A percentile compares a stretch with the other conserved stretches of the same genome.
phyloP scores from a whole-genome alignment of 2,797 vertebrate genomes.

The Argya squamiceps region DNA sequence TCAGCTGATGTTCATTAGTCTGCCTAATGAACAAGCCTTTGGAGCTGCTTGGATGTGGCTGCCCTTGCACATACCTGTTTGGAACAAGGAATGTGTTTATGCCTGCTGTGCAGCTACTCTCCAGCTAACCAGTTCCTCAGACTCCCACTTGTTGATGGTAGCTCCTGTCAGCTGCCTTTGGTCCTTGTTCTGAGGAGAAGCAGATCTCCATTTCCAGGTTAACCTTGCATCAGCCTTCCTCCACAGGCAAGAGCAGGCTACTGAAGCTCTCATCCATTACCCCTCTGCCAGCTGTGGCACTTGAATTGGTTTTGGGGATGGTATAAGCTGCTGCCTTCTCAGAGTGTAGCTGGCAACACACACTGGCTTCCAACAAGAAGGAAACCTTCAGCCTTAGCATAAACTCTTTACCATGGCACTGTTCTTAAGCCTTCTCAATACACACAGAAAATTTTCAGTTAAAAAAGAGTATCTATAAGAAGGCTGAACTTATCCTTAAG shows the following conservation, averaged over 20 bases:
- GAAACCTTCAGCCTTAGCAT: background rate
- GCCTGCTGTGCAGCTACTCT: background rate
- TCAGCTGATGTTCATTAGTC: conserved; percentile 4
- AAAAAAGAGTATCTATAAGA: background rate
- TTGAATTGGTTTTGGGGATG: background rate
- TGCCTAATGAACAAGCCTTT: background rate
- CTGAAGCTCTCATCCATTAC: background rate
- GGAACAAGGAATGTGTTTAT: background rate
- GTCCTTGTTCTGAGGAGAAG: background rate
- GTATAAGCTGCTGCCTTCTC: background rate
- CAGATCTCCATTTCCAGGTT: background rate
- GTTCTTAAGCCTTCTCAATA: background rate
- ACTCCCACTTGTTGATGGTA: background rate
- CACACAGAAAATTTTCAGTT: background rate
- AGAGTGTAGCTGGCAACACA: background rate
- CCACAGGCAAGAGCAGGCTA: background rate
- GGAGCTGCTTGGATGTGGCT: background rate
- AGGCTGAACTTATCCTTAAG: background rate
- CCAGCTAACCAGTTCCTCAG: background rate
- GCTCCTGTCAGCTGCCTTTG: background rate
- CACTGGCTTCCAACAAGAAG: background rate
- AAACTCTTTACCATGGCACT: background rate
- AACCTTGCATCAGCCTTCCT: background rate
- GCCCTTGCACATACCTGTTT: background rate
- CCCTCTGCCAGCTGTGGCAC: background rate